These are phyloP conservation scores for Halcyon chelicuti DNA, from an alignment of 2,797 vertebrate species.

Conservation along the genomic window DNA sequence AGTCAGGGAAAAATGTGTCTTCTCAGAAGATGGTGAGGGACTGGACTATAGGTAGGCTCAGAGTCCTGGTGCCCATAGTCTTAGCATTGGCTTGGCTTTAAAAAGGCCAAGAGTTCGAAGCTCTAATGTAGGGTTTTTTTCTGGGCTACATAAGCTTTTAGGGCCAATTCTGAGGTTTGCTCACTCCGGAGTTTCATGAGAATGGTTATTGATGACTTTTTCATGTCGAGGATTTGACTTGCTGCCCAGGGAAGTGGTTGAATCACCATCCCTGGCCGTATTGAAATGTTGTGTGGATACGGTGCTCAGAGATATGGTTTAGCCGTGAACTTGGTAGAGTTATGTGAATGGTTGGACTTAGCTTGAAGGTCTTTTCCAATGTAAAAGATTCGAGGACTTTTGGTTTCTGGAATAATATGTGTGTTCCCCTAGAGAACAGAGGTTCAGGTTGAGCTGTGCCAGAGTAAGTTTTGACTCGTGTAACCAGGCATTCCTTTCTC, in stretches of 20 bases:
- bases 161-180: background rate
- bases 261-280: no score
- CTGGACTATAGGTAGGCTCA: background rate
- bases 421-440: background rate
- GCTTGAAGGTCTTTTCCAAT: no score
- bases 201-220: background rate
- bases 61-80: background rate
- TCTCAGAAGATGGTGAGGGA: background rate
- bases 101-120: background rate
- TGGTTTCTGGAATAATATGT: background rate
- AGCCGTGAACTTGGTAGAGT: no score
- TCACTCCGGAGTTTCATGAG: background rate
- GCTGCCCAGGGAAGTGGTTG: no score
- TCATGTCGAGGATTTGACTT: background rate
- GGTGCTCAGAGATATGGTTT: no score
- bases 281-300: no score
- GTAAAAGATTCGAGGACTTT: no score
- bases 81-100: background rate
- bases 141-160: background rate
- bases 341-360: no score
- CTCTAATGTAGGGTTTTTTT: background rate
- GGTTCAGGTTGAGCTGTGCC: background rate
- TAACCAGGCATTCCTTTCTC: background rate
- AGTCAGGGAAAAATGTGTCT: background rate
- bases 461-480: background rate